phyloP scores from a whole-genome alignment of 2,888 invertebrate species.

The Drosophila recens region DNA sequence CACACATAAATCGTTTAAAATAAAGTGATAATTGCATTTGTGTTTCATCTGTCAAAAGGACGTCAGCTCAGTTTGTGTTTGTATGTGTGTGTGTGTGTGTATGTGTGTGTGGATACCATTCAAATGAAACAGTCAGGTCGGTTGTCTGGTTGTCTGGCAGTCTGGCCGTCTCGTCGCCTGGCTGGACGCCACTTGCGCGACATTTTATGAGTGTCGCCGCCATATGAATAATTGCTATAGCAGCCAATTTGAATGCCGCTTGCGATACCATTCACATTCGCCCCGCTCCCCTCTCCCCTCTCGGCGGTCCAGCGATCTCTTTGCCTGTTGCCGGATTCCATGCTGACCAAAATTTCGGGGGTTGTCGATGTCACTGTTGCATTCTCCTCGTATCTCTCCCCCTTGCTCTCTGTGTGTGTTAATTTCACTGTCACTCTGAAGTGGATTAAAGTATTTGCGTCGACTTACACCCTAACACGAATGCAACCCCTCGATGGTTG shows the following conservation, averaged over 20 bases:
- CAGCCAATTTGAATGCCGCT: constrained; percentile 79
- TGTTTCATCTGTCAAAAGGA: constrained; percentile 80
- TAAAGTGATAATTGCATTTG: constrained; percentile 83
- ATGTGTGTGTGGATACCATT: constrained; percentile 1
- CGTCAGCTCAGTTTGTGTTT: constrained; percentile 54
- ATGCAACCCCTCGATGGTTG: constrained; percentile 58
- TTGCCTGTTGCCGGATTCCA: constrained; percentile 3
- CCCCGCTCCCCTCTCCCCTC: background rate
- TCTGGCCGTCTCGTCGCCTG: constrained; percentile 24
- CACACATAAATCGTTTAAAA: constrained; percentile 81
- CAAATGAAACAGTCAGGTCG: constrained; percentile 26
- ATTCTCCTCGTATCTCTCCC: constrained; percentile 20
- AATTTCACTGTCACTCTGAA: constrained; percentile 79
- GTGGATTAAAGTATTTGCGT: constrained; percentile 82
- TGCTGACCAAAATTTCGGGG: constrained; percentile 44
- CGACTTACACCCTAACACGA: constrained; percentile 78
- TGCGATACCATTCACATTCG: constrained; percentile 19
- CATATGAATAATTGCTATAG: constrained; percentile 82
- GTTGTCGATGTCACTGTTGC: constrained; percentile 53
- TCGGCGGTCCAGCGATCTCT: too few relatives aligned
- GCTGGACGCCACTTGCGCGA: constrained; percentile 67
- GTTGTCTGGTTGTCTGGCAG: constrained; percentile 8
- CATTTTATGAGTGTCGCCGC: constrained; percentile 80
- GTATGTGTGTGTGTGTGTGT: constrained; percentile 9
- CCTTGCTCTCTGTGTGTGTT: constrained; percentile 41